Conservation (phyloP, 2,113 vertebrate species). For the Oxyruncus cristatus region DNA sequence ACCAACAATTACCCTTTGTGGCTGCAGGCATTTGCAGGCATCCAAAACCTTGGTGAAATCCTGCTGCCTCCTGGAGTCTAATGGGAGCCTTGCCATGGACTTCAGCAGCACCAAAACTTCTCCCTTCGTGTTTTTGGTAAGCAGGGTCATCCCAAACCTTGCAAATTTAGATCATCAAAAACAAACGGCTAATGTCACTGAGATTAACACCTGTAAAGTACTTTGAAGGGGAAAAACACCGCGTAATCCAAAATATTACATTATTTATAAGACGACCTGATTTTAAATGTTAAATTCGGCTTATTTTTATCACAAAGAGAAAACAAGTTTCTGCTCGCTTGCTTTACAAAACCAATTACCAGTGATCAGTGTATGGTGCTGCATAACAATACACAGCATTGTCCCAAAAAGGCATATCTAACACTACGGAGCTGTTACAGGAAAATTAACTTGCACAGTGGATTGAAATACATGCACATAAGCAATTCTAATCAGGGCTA, state of each 20-base stretch:
- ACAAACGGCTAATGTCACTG: neutral
- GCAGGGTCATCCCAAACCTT: neutral
- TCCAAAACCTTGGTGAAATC: slow-evolving; percentile 13
- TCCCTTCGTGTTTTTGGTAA: neutral
- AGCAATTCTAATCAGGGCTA: slow-evolving; percentile 23
- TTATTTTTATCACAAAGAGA: slow-evolving; percentile 68
- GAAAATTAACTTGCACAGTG: slow-evolving; percentile 27
- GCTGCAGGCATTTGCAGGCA: neutral
- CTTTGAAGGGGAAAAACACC: slow-evolving; percentile 35
- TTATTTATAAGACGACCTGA: slow-evolving; percentile 63
- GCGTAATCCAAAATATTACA: slow-evolving; percentile 21
- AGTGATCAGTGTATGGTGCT: slow-evolving; percentile 40
- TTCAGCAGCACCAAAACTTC: neutral
- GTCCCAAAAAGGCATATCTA: slow-evolving; percentile 31
- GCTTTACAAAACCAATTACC: slow-evolving; percentile 65
- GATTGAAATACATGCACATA: neutral
- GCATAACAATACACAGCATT: slow-evolving; percentile 34
- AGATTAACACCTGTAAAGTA: slow-evolving; percentile 50
- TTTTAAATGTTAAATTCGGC: slow-evolving; percentile 48
- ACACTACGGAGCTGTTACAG: neutral
- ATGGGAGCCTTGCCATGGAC: neutral
- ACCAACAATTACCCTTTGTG: neutral
- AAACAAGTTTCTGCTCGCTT: slow-evolving; percentile 48
- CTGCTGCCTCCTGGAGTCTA: slow-evolving; percentile 59
- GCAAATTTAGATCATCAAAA: neutral